Evolutionary conservation across 1,140 invertebrate species (phyloP).

Genomic region (Eupristina koningsbergeri): DNA sequence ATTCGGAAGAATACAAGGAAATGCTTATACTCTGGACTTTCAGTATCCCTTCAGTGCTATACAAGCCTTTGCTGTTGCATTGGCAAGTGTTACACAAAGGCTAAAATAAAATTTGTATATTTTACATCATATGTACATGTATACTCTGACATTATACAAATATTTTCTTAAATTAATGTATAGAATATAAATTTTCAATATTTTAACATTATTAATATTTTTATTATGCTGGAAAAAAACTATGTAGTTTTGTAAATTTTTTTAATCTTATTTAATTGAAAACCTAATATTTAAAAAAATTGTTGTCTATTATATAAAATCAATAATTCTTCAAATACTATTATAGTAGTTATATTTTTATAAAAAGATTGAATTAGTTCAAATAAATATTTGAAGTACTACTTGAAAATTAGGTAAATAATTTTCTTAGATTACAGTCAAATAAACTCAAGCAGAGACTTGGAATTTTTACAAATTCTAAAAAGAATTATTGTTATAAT

Average conservation of each 20-base stretch:
- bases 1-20: slow-evolving; percentile 98
- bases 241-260: background rate
- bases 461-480: background rate
- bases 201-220: slow-evolving; percentile 25
- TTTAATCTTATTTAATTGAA: background rate
- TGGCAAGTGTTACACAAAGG: slow-evolving; percentile 98
- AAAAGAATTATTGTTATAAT: slow-evolving; percentile 6
- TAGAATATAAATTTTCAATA: slow-evolving; percentile 22
- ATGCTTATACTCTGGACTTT: slow-evolving; percentile 98
- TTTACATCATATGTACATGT: slow-evolving; percentile 21
- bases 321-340: background rate
- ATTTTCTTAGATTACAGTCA: background rate
- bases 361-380: background rate
- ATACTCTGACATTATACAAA: slow-evolving; percentile 23
- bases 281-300: background rate
- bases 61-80: slow-evolving; percentile 97
- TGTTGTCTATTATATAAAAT: background rate
- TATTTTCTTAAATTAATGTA: slow-evolving; percentile 49
- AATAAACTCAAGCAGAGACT: background rate
- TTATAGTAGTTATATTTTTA: slow-evolving; percentile 37
- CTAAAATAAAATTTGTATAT: slow-evolving; percentile 84
- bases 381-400: background rate
- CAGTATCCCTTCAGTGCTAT: slow-evolving; percentile 98
- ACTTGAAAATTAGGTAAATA: background rate
- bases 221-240: slow-evolving; percentile 22